These are phyloP conservation scores for Antrozous pallidus DNA, from an alignment of 2,797 vertebrate genomes.

Conservation along the genomic window DNA sequence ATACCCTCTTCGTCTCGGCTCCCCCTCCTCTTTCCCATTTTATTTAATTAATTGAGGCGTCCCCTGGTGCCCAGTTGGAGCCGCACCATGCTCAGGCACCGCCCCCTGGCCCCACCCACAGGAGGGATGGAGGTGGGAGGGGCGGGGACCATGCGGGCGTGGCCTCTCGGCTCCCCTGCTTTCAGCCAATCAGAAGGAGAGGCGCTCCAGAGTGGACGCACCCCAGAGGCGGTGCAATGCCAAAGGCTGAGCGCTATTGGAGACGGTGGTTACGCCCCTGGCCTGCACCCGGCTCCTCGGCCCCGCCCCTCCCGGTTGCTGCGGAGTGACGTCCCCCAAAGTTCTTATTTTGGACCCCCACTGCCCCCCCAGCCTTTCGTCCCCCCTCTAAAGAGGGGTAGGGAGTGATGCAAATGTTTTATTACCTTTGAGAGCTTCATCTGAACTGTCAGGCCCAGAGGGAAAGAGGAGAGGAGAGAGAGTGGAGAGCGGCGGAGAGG, in stretches of 20 bases:
- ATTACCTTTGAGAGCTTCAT: constrained; percentile 86
- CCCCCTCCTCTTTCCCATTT: constrained; percentile 44
- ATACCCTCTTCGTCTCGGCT: constrained; percentile 67
- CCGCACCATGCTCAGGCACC: background rate
- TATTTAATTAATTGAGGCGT: constrained; percentile 65
- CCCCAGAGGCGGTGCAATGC: background rate
- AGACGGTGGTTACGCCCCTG: constrained; percentile 63
- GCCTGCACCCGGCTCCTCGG: background rate
- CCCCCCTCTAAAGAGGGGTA: constrained; percentile 82
- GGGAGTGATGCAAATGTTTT: constrained; percentile 86
- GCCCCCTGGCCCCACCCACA: constrained; percentile 32
- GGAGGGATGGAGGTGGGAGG: background rate
- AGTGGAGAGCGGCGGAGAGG: constrained; percentile 37
- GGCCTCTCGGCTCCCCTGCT: background rate
- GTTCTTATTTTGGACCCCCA: constrained; percentile 81
- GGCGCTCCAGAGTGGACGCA: constrained; percentile 46
- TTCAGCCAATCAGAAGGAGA: constrained; percentile 82
- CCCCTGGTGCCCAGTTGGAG: background rate
- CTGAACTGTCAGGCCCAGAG: constrained; percentile 80
- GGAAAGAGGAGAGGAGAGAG: constrained; percentile 56
- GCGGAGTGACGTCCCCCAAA: constrained; percentile 84
- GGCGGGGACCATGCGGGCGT: constrained; percentile 45
- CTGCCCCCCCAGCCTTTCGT: background rate
- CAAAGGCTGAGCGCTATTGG: constrained; percentile 79
- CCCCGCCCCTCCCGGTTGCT: constrained; percentile 56